Conservation (phyloP, 2,113 vertebrate genomes). For the Sceloporus tristichus region DNA sequence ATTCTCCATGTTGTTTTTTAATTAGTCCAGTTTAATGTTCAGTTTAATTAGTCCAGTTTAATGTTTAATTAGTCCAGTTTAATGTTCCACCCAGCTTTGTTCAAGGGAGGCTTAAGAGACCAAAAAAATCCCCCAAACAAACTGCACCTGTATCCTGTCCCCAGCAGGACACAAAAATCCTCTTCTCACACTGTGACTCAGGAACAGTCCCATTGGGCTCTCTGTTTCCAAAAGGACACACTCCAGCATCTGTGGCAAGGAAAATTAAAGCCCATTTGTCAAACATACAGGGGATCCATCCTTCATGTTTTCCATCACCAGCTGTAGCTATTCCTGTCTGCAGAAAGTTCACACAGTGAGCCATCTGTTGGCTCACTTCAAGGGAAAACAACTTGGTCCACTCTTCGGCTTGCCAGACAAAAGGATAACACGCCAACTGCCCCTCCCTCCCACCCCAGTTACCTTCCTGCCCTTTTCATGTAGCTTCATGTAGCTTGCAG, state of each 20-base stretch:
- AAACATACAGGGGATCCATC: not conserved
- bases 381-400: slow-evolving; percentile 50
- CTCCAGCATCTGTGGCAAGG: slow-evolving; percentile 46
- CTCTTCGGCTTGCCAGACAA: slow-evolving; percentile 25
- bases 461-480: not conserved
- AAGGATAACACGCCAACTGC: not conserved
- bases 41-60: too few relatives aligned
- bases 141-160: slow-evolving; percentile 16
- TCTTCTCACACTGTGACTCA: slow-evolving; percentile 29
- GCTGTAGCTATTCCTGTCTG: slow-evolving; percentile 53
- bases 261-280: slow-evolving; percentile 42
- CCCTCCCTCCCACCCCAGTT: not conserved
- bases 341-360: slow-evolving; percentile 59
- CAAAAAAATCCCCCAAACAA: not conserved
- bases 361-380: slow-evolving; percentile 63
- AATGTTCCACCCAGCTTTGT: not conserved
- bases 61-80: not conserved
- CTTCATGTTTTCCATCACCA: slow-evolving; percentile 54
- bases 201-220: slow-evolving; percentile 45
- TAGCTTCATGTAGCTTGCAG: not conserved
- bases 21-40: not conserved
- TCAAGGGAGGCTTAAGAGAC: not conserved
- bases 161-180: slow-evolving; percentile 20
- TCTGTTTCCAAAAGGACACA: slow-evolving; percentile 31
- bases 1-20: not conserved